phyloP scores from a whole-genome alignment of 2,797 vertebrate species.

The Sebastes matsubarae region DNA sequence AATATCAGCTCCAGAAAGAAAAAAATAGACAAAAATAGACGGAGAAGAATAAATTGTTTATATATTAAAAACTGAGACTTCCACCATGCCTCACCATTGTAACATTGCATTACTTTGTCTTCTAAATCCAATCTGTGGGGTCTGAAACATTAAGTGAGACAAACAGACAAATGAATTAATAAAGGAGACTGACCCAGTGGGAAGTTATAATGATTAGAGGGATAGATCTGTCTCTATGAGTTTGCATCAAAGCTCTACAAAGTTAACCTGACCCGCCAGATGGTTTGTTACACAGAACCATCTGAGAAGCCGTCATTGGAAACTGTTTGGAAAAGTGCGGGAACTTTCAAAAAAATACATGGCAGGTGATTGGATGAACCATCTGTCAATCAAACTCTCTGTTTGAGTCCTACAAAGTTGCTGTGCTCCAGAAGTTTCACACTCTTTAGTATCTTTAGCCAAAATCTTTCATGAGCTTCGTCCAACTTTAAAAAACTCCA shows the following conservation, averaged over 20 bases:
- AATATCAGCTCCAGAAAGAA: background rate
- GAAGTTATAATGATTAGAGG: background rate
- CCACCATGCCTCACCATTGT: background rate
- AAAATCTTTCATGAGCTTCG: too few species aligned
- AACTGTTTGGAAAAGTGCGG: too few species aligned
- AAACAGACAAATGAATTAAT: background rate
- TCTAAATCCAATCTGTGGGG: background rate
- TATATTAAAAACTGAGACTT: background rate
- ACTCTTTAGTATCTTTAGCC: background rate
- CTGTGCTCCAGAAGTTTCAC: background rate
- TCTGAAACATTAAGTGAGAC: background rate
- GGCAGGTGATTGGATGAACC: too few species aligned
- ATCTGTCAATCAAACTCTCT: too few species aligned
- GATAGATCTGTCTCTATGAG: background rate
- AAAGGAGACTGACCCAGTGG: background rate
- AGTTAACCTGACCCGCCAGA: too few species aligned
- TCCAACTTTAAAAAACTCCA: background rate
- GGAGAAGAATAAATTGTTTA: background rate
- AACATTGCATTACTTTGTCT: background rate
- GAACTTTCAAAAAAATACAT: too few species aligned
- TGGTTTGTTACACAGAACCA: too few species aligned
- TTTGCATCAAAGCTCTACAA: background rate
- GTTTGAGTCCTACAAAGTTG: too few species aligned
- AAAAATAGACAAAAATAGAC: background rate
- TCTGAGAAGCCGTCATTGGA: too few species aligned